Evolutionary conservation across 2,797 vertebrate species (phyloP).

Genomic region (Benthosema pterotum): DNA sequence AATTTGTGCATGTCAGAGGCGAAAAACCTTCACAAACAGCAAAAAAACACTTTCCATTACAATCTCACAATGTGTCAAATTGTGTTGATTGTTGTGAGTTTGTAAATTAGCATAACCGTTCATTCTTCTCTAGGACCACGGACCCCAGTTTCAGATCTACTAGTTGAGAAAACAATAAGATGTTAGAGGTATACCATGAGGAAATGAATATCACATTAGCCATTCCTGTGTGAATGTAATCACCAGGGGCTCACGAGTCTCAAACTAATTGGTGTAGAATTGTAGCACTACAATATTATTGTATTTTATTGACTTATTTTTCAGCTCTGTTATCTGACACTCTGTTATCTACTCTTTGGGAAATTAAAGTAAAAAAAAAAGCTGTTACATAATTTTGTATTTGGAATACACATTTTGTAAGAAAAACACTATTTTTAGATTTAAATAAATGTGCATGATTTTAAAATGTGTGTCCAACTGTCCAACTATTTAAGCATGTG

Average conservation of each 20-base stretch:
- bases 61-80: too few relatives aligned
- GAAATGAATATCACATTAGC: neutral
- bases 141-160: too few relatives aligned
- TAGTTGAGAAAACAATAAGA: neutral
- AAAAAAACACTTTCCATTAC: too few relatives aligned
- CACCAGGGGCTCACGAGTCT: neutral
- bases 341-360: too few relatives aligned
- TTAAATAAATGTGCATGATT: conserved; percentile 41
- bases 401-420: conserved; percentile 20
- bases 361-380: neutral
- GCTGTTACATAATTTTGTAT: conserved; percentile 30
- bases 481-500: too few relatives aligned
- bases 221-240: neutral
- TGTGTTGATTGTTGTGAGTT: too few relatives aligned
- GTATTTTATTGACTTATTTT: neutral
- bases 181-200: neutral
- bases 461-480: too few relatives aligned
- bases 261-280: neutral
- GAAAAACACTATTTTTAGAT: conserved; percentile 25
- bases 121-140: too few relatives aligned
- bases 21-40: too few relatives aligned
- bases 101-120: too few relatives aligned
- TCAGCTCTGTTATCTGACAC: conserved; percentile 2
- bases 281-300: conserved; percentile 13
- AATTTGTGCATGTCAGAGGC: too few relatives aligned